phyloP scores from a whole-genome alignment of 2,888 invertebrate species.

The Lepidocyrtinus sp. region DNA sequence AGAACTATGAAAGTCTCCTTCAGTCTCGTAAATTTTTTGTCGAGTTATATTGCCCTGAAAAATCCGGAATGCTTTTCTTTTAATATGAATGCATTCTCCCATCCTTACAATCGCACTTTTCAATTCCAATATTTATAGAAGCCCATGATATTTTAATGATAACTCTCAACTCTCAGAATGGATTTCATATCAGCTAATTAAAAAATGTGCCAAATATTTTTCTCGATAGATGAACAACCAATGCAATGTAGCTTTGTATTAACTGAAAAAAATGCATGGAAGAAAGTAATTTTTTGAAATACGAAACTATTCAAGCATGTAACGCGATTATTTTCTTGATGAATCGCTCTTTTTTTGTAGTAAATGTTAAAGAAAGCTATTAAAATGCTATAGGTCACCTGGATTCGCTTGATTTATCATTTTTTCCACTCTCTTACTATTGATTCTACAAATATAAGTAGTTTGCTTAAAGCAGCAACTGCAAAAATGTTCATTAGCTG shows the following conservation, averaged over 20 bases:
- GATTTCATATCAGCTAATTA: too few species aligned
- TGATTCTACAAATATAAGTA: neutral
- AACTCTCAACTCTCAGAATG: neutral
- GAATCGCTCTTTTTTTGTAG: too few species aligned
- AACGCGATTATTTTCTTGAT: neutral
- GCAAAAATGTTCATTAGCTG: neutral
- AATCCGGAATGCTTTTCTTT: neutral
- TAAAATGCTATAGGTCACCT: slow-evolving; percentile 1
- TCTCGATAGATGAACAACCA: too few species aligned
- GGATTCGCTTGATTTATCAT: neutral
- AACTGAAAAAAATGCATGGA: too few species aligned
- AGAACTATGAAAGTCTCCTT: slow-evolving; percentile 13
- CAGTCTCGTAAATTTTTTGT: neutral
- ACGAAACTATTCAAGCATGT: slow-evolving; percentile 5
- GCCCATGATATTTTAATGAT: neutral
- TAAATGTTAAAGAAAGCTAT: too few species aligned
- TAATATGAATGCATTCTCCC: slow-evolving; percentile 6
- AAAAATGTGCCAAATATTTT: too few species aligned
- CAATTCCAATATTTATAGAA: neutral
- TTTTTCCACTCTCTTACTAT: neutral
- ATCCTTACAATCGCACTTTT: neutral
- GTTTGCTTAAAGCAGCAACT: neutral
- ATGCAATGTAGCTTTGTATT: too few species aligned
- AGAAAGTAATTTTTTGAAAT: neutral
- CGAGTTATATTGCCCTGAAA: slow-evolving; percentile 5